Conservation (phyloP, 2,797 vertebrate species). For the Cynodonichthys magdalenae region DNA sequence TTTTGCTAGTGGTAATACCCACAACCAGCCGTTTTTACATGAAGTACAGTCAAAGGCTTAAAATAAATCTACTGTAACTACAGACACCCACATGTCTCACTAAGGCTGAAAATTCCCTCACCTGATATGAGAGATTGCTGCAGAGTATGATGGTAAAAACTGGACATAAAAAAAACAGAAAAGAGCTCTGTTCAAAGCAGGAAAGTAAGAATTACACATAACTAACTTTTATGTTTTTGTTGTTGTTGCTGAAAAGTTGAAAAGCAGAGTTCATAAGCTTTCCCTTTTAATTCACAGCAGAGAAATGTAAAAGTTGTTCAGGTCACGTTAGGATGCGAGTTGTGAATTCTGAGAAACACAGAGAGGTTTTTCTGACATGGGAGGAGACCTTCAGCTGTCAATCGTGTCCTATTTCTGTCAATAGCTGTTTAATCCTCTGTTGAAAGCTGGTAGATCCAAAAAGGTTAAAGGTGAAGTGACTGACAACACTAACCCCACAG, state of each 20-base stretch:
- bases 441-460: conserved; percentile 59
- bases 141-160: conserved; percentile 23
- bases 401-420: conserved; percentile 73
- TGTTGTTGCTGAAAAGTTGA: no score
- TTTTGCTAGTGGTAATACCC: conserved; percentile 22
- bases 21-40: conserved; percentile 37
- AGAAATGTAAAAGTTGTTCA: conserved; percentile 54
- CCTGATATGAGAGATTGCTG: conserved; percentile 42
- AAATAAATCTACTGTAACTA: conserved; percentile 63
- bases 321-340: conserved; percentile 68
- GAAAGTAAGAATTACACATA: conserved; percentile 21
- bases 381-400: conserved; percentile 70
- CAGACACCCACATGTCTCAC: conserved; percentile 63
- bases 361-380: conserved; percentile 55
- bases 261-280: conserved; percentile 20
- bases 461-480: conserved; percentile 59
- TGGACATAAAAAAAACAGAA: conserved; percentile 51
- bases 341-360: conserved; percentile 57
- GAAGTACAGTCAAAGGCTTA: conserved; percentile 46
- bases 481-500: conserved; percentile 27
- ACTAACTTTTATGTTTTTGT: no score
- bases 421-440: conserved; percentile 69
- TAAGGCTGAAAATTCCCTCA: conserved; percentile 61
- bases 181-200: conserved; percentile 13
- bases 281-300: conserved; percentile 39